Evolutionary conservation across 2,888 invertebrate genomes (phyloP), one percentile per base, ranked within the genome.

Genomic region (Ochropleura leucogaster): DNA sequence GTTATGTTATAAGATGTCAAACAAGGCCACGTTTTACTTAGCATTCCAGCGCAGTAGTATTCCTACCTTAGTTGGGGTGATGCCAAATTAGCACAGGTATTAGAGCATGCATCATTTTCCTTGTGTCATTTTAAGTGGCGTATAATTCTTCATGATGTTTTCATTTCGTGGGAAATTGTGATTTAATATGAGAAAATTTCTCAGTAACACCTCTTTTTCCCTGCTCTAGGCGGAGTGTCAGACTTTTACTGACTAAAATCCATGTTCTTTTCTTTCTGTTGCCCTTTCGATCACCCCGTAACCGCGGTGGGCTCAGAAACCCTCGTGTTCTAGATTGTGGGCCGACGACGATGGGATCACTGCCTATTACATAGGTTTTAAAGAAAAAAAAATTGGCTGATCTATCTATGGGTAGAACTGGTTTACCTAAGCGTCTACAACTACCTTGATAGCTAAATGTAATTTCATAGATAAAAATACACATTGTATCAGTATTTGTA

Each of bases 21-120:
- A 71, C 78, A 82, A 78, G 83, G 82, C 62, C 67, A 77, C 44
- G 65, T 68, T 69, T 62, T 68, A 71, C 72, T 86, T 81, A 85
- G 64, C 42, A 86, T 85, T 85, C 83, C 9, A 7, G 16, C 44
- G 7, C 12, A 67, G 65, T 64, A 59, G 30, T 44, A 16, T 57
- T 68, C 42, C 42, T 49, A 4, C 70, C 71, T 68, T 49, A 71
- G 64, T 82, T 85, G 83, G 78, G 78, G 55, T 44, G 59, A 74
- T 72, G 85, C 83, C 85, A 85, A 87, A 84, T 84, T 74, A 80
- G 72, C 57, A 30, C 20, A 63, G 47, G 55, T 75, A 68, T 70
- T 75, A 60, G 59, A 57, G 47, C 30, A 46, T 73, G 59, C 44
- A 57, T 66, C 16, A 68, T 87, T 83, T 85, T 87, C 79, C 75